Base-by-base conservation (phyloP, 2,888 invertebrate genomes). In the Lutraria lutraria region DNA sequence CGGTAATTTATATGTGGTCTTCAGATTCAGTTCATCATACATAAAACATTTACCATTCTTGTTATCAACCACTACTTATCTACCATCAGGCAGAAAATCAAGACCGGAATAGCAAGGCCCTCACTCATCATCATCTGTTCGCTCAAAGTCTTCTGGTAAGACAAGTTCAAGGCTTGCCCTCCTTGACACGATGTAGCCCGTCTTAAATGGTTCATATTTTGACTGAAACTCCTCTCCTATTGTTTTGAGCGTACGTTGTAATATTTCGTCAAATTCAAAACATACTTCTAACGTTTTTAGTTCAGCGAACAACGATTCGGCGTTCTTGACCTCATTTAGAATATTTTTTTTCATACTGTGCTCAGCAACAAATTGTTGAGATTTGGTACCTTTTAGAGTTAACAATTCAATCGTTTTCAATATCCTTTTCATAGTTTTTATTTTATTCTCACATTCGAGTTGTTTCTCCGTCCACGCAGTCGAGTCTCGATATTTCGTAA, bases 1-100 rank as follows among this genome's bases (percentile, higher is more conserved):
- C 76, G 72, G 54, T 72, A 85, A 76, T 53, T 76, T 63, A 54
- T 76, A 85, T 34, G 84, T 54, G 31, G 54, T 16, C 52, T 21
- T 53, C 6, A 72, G 34, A 19, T 72, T 72, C 25, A 54, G 34
- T 29, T 72, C 84, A 76, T 76, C 53, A 54, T 54, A 76, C 19
- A 85, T 15, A 29, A 85, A 31, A 68, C 84, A 85, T 85, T 76
- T 72, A 52, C 6, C 25, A 43, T 85, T 85, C 56, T 56, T 15
- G 21, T 56, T 15, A 56, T 56, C 56, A 8, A 56, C 56, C 3
- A 21, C 56, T 21, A 56, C 56, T 12, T 8, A 13, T 81, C 81
- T 81, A 16, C 81, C 81, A 34, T 81, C 81, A 25, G 43, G 34
- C 19, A 81, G 43, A 29, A 85, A 85, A 31, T 72, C 53, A 19